Evolutionary conservation across 2,888 invertebrate species (phyloP).

Genomic region (Incurvaria masculella): DNA sequence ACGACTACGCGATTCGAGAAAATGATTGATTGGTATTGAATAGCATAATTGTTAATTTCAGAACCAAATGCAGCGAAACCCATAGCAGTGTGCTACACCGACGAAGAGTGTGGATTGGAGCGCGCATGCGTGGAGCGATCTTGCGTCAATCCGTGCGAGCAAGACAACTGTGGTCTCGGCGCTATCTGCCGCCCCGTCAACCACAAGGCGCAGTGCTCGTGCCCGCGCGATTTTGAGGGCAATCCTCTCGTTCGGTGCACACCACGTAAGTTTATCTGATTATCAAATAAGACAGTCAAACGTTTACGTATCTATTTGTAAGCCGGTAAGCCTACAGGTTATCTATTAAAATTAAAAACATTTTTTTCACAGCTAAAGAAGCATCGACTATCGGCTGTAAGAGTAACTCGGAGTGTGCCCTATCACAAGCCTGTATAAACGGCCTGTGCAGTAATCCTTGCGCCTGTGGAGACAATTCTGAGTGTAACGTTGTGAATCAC

Average conservation of each 20-base stretch:
- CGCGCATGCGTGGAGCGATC: constrained; percentile 71
- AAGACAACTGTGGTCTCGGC: constrained; percentile 70
- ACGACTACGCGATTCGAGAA: no score
- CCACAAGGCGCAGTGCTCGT: constrained; percentile 74
- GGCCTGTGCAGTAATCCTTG: constrained; percentile 78
- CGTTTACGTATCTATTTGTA: no score
- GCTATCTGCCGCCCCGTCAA: constrained; percentile 80
- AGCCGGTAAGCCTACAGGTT: no score
- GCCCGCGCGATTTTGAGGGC: constrained; percentile 75
- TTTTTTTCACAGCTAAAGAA: constrained; percentile 46
- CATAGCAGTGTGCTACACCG: constrained; percentile 67
- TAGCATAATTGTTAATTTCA: constrained; percentile 10
- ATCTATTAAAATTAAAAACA: constrained; percentile 5
- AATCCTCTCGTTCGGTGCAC: constrained; percentile 68
- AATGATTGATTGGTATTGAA: no score
- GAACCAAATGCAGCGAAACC: constrained; percentile 24
- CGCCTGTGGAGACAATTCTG: constrained; percentile 78
- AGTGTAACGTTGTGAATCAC: constrained; percentile 78
- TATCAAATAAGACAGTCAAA: no score
- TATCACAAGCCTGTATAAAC: constrained; percentile 81
- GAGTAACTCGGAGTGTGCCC: constrained; percentile 76
- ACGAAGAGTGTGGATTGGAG: constrained; percentile 74
- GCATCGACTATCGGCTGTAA: constrained; percentile 68
- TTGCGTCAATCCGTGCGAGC: constrained; percentile 75
- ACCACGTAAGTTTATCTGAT: constrained; percentile 64